Evolutionary conservation across 2,888 invertebrate genomes (phyloP).

Genomic region (Ornithoptera priamus): DNA sequence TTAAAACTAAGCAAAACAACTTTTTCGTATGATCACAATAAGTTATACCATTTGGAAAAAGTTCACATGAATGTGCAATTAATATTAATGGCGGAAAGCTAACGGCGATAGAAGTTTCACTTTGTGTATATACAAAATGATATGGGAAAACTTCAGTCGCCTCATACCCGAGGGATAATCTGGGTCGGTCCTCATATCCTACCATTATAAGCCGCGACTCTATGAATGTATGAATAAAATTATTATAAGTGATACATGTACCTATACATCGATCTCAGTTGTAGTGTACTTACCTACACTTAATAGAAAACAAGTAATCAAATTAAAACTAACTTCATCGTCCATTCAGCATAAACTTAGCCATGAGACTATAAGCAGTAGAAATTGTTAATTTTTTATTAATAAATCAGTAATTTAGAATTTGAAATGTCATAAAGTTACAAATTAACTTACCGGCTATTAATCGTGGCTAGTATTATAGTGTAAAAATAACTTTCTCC

Average conservation of each 20-base stretch:
- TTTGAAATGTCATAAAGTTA: too few species aligned
- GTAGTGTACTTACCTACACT: not conserved
- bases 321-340: too few species aligned
- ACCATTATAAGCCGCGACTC: constrained; percentile 3
- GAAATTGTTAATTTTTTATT: too few species aligned
- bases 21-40: not conserved
- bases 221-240: constrained; percentile 12
- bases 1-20: not conserved
- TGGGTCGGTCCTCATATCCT: not conserved
- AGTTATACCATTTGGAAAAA: not conserved
- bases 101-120: not conserved
- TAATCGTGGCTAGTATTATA: too few species aligned
- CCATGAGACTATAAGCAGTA: too few species aligned
- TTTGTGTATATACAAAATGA: constrained; percentile 2
- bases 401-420: too few species aligned
- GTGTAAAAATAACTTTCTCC: too few species aligned
- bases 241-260: not conserved
- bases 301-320: not conserved
- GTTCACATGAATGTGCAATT: not conserved
- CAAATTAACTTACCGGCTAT: too few species aligned
- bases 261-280: not conserved
- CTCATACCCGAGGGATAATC: constrained; percentile 3
- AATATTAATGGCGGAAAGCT: not conserved
- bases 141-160: constrained; percentile 4
- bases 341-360: too few species aligned